Base-by-base conservation (phyloP, 2,113 vertebrate genomes). In the Calonectris borealis region DNA sequence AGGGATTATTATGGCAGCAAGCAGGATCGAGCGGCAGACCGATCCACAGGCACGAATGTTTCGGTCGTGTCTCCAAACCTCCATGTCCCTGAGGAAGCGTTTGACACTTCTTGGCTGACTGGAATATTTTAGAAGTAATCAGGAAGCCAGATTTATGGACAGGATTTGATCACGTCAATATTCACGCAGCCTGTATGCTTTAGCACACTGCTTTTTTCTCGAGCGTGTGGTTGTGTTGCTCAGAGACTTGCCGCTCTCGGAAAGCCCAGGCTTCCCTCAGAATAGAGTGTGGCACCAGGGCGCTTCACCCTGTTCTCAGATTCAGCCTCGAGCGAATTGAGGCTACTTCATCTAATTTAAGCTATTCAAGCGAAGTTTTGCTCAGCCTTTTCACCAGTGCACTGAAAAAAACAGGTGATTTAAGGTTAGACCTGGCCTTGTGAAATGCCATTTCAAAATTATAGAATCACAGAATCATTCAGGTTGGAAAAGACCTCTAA, bases 81-180 rank as follows among this genome's bases (percentile, higher is more conserved):
- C 44, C 0, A 0, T 38, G 73, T 71, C 34, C 36, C 79, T 26
- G 27, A 18, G 72, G 34, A 86, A 80, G 16, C 3, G 54, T 75
- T 72, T 90, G 58, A 24, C 11, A 2, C 10, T 42, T 61, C n/a
- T 49, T 86, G 72, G 42, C 32, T 38, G 91, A 29, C 34, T 44
- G 29, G 80, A 36, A 27, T 58, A 54, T 16, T 82, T 29, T 9
- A 83, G 31, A 32, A 70, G 36, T 12, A 44, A 76, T 61, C 27
- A 32, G 27, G 46, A 72, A 77, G 24, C 15, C 27, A 49, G 40
- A 20, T 52, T 44, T 86, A 7, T 19, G 25, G 69, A 5, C 7
- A 11, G 8, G 15, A 1, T 18, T 86, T 64, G 48, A 36, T 54
- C 11, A 29, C 3, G 1, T 38, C 0, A 4, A 38, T 65, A 12